These are phyloP conservation scores for Gisinianus flammeolus DNA, from an alignment of 2,888 invertebrate species.

Conservation along the genomic window DNA sequence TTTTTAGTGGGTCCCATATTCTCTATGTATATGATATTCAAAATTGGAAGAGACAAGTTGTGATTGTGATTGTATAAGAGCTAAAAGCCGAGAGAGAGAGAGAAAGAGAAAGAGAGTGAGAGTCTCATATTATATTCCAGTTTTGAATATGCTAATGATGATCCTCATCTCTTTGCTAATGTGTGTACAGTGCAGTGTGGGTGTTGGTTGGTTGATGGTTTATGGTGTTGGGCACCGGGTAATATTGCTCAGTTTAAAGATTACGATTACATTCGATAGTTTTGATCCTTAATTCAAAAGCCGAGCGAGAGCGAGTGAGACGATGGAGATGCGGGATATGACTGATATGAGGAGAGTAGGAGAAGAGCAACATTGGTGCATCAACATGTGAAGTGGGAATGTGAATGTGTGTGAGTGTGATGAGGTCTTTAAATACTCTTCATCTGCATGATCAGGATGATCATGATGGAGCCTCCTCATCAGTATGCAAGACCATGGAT, in stretches of 20 bases:
- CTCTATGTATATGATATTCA: too few species aligned
- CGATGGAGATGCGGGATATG: not conserved
- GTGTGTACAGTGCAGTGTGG: not conserved
- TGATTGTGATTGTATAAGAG: too few species aligned
- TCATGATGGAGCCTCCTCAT: too few species aligned
- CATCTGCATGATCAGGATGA: too few species aligned
- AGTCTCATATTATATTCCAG: too few species aligned
- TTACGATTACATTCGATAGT: not conserved
- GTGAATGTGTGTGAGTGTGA: not conserved
- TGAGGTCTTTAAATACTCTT: slow-evolving; percentile 8
- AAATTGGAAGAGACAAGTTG: too few species aligned
- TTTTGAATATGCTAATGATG: too few species aligned
- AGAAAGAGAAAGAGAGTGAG: too few species aligned
- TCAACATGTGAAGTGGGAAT: not conserved
- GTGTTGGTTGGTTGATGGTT: not conserved
- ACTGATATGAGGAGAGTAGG: not conserved
- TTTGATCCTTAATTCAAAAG: not conserved
- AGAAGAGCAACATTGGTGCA: not conserved
- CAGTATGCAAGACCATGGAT: slow-evolving; percentile 50
- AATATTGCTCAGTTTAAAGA: not conserved
- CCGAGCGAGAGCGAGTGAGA: not conserved
- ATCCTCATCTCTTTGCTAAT: not conserved
- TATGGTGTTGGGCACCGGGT: not conserved
- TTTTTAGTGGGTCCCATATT: too few species aligned
- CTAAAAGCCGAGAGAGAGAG: too few species aligned